Percentiles rank a stretch among this genome's conserved stretches.
phyloP scores from a whole-genome alignment of 2,113 vertebrate species.

The Mus pahari region DNA sequence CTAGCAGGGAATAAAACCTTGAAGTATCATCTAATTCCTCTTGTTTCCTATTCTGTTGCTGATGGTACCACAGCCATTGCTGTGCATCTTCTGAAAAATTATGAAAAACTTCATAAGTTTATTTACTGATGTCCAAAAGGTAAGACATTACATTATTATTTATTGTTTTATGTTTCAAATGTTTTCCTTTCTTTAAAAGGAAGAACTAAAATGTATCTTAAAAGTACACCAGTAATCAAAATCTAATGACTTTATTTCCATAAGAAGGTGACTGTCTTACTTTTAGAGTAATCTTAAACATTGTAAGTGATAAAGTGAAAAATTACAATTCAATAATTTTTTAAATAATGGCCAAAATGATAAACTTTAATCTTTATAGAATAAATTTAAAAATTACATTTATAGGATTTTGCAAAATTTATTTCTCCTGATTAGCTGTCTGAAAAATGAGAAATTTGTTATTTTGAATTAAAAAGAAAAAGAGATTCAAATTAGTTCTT shows the following conservation, averaged over 20 bases:
- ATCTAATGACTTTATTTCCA: background rate
- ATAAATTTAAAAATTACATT: conserved; percentile 18
- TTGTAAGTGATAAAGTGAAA: background rate
- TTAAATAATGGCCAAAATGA: background rate
- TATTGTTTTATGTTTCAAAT: background rate
- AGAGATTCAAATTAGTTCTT: background rate
- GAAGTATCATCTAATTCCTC: background rate
- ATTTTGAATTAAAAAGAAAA: background rate
- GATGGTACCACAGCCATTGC: background rate
- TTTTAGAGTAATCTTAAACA: background rate
- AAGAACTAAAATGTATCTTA: background rate
- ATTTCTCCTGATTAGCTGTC: background rate
- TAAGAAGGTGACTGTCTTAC: background rate
- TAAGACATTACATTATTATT: background rate
- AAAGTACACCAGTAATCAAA: background rate
- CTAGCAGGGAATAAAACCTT: background rate
- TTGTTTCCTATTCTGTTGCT: background rate
- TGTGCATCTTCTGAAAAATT: background rate
- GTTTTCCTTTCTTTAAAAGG: background rate
- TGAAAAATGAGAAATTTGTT: background rate
- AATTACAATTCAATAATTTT: background rate
- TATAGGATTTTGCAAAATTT: background rate
- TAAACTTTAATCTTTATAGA: background rate
- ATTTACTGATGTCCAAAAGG: background rate
- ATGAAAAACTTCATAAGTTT: background rate